A percentile compares a stretch with the other conserved stretches of the same genome.
Evolutionary conservation across 1,140 invertebrate species (phyloP).

Genomic region (Thaumetopoea pityocampa): DNA sequence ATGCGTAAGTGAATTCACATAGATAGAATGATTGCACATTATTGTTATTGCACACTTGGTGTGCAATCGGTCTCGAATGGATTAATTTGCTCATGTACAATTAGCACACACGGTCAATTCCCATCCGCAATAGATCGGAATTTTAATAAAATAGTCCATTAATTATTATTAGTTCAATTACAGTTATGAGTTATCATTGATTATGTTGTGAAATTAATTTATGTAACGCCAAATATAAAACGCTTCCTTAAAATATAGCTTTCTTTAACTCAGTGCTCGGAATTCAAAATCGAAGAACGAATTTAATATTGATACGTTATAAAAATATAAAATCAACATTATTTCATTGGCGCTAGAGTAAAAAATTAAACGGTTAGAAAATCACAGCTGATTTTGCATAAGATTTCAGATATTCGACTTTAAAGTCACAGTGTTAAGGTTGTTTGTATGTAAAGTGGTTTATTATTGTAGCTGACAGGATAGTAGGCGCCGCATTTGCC

Average conservation of each 20-base stretch:
- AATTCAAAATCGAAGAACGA: conserved; percentile 67
- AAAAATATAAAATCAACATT: conserved; percentile 18
- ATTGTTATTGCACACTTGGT: no score
- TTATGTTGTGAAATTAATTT: conserved; percentile 38
- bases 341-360: conserved; percentile 18
- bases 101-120: no score
- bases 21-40: no score
- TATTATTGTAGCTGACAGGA: conserved; percentile 46
- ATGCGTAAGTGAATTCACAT: no score
- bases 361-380: conserved; percentile 21
- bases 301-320: conserved; percentile 33
- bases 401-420: conserved; percentile 15
- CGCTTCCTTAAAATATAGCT: conserved; percentile 64
- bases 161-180: no score
- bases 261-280: conserved; percentile 62
- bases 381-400: conserved; percentile 42
- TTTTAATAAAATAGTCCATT: no score
- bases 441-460: conserved; percentile 20
- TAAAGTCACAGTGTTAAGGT: conserved; percentile 15
- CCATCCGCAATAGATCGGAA: no score
- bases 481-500: conserved; percentile 65
- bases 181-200: no score
- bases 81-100: no score
- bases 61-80: no score
- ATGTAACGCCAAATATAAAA: conserved; percentile 49